Conservation (phyloP, 2,797 vertebrate species). For the Sebastes dallii region DNA sequence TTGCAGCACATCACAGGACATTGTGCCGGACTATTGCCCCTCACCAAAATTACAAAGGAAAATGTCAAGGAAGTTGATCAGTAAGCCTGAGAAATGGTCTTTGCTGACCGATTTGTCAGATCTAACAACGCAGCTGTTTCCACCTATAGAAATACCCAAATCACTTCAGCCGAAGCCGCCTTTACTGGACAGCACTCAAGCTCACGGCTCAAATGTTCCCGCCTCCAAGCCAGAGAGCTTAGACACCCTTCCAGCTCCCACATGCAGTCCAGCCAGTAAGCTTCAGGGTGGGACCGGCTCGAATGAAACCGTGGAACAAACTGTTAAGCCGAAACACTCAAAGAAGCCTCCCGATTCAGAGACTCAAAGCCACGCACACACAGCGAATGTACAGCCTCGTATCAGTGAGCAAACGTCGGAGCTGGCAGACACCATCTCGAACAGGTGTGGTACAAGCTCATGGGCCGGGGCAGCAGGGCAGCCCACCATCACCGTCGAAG, state of each 20-base stretch:
- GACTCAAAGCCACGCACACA: neutral
- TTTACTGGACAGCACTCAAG: slow-evolving; percentile 10
- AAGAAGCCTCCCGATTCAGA: slow-evolving; percentile 70
- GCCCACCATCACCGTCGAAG: slow-evolving; percentile 81
- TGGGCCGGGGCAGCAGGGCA: slow-evolving; percentile 43
- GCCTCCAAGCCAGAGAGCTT: slow-evolving; percentile 18
- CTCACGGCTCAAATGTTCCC: slow-evolving; percentile 16
- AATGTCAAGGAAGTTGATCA: slow-evolving; percentile 82
- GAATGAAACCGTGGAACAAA: slow-evolving; percentile 34
- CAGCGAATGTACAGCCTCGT: neutral
- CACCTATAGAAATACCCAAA: slow-evolving; percentile 74
- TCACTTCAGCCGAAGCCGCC: slow-evolving; percentile 50
- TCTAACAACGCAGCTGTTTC: slow-evolving; percentile 73
- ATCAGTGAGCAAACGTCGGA: slow-evolving; percentile 5
- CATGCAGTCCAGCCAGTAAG: neutral
- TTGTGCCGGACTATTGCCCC: slow-evolving; percentile 79
- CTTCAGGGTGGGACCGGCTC: slow-evolving; percentile 11
- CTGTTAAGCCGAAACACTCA: slow-evolving; percentile 61
- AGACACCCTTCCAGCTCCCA: slow-evolving; percentile 3
- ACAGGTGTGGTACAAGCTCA: slow-evolving; percentile 7
- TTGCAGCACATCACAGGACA: slow-evolving; percentile 79
- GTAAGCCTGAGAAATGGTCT: slow-evolving; percentile 74
- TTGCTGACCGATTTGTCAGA: slow-evolving; percentile 72
- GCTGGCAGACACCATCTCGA: neutral
- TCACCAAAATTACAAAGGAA: slow-evolving; percentile 84